phyloP scores from a whole-genome alignment of 1,140 invertebrate genomes.

The Pygmarrhopalites habei region DNA sequence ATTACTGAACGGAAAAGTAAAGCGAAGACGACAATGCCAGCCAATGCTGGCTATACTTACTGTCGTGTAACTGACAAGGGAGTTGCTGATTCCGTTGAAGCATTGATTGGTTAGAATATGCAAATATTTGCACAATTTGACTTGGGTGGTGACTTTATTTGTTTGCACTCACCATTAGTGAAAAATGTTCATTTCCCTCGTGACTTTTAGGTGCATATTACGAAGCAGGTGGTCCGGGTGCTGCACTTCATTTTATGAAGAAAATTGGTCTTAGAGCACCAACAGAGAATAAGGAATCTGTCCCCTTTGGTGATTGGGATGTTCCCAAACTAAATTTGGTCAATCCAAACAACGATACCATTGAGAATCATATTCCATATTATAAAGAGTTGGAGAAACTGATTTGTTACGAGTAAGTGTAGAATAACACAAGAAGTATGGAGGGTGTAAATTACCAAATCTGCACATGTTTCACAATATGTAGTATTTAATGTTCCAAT shows the following conservation, averaged over 20 bases:
- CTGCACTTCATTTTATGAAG: constrained; percentile 24
- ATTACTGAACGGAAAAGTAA: not conserved
- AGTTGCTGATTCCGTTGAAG: constrained; percentile 33
- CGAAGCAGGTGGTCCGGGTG: constrained; percentile 7
- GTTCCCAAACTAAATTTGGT: too few species aligned
- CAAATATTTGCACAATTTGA: too few species aligned
- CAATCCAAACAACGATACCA: not conserved
- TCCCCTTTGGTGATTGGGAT: not conserved
- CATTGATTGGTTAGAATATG: too few species aligned
- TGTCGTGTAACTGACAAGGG: constrained; percentile 24
- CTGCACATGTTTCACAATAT: too few species aligned
- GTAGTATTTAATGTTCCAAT: too few species aligned
- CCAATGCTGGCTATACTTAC: constrained; percentile 10
- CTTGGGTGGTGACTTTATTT: too few species aligned
- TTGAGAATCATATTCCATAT: not conserved
- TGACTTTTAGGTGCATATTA: constrained; percentile 34
- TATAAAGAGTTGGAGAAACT: constrained; percentile 9
- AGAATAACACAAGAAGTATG: too few species aligned
- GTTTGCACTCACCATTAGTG: too few species aligned
- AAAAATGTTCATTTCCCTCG: too few species aligned
- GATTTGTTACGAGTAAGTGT: constrained; percentile 16
- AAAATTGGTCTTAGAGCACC: constrained; percentile 21
- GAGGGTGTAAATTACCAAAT: too few species aligned
- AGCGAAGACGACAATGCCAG: not conserved
- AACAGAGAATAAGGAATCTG: not conserved